Evolutionary conservation across 2,113 vertebrate genomes (phyloP).

Genomic region (Peromyscus maniculatus): DNA sequence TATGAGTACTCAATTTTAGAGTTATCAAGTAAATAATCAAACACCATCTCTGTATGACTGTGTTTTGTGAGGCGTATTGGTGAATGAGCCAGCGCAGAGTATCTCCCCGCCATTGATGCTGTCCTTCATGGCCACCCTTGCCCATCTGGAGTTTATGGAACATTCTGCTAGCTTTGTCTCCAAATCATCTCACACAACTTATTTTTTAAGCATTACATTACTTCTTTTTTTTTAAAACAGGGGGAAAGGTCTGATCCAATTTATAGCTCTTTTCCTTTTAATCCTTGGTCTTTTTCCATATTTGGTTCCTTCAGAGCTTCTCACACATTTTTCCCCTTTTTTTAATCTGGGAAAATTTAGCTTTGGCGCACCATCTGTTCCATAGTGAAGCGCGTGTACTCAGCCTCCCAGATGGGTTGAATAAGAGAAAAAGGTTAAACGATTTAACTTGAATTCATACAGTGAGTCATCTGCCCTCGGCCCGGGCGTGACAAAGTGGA

Average conservation of each 20-base stretch:
- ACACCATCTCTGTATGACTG: neutral
- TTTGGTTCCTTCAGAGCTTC: conserved; percentile 77
- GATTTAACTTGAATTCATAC: conserved; percentile 79
- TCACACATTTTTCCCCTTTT: conserved; percentile 77
- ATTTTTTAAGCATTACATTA: conserved; percentile 72
- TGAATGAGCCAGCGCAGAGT: neutral
- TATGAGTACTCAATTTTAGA: conserved; percentile 36
- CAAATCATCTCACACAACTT: conserved; percentile 66
- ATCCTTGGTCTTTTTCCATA: conserved; percentile 75
- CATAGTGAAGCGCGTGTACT: conserved; percentile 68
- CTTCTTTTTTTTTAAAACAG: conserved; percentile 40
- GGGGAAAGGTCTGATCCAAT: conserved; percentile 68
- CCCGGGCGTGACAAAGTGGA: conserved; percentile 68
- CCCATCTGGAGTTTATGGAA: conserved; percentile 45
- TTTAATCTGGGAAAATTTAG: conserved; percentile 81
- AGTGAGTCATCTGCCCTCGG: conserved; percentile 77
- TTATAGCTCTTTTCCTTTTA: conserved; percentile 77
- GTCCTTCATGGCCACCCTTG: conserved; percentile 23
- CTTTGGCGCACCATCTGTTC: conserved; percentile 80
- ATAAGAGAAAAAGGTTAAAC: conserved; percentile 83
- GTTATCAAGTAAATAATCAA: conserved; percentile 1
- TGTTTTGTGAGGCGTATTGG: conserved; percentile 1
- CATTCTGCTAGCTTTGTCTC: conserved; percentile 54
- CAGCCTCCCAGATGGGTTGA: conserved; percentile 80
- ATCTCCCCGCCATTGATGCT: neutral